Base-by-base conservation (phyloP, 2,113 vertebrate genomes). In the Periophthalmus modestus region DNA sequence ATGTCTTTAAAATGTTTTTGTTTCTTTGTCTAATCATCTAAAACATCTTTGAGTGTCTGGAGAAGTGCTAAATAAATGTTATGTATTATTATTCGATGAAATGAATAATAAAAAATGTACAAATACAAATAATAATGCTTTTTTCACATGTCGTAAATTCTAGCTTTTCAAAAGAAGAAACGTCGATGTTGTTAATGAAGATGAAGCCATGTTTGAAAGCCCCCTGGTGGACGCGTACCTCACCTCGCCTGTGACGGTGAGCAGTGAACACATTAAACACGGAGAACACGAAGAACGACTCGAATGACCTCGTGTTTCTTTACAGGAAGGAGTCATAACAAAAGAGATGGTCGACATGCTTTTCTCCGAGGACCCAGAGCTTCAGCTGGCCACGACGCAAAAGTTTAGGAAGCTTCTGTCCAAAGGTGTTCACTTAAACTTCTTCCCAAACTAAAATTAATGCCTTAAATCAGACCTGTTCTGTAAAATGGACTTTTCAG, bases 131-230 rank as follows among this genome's bases (percentile, higher is more conserved):
- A n/a, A n/a, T n/a, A n/a, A n/a, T n/a, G n/a, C n/a, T n/a, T n/a
- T n/a, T n/a, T n/a, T 28, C 3, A 28, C 28, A 28, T 28, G 28
- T 61, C 5, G 3, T 5, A n/a, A n/a, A 68, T 85, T 52, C 0
- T 89, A 99, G 97, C 96, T 99, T 81, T 99, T 98, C 89, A 99
- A 99, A 87, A 94, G 97, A 72, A 96, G 98, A 92, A 99, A 99
- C 18, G 98, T 99, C 85, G 97, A 99, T 66, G 0, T 97, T 78
- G 93, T 97, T 73, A 95, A 91, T 83, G 97, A 99, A 83, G 98
- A 98, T 74, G 93, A 94, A 0, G 93, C 95, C 83, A 95, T 97
- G 95, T 95, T 96, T 12, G 97, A 98, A 74, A 97, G 92, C 80
- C 95, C 95, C 36, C 93, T 97, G 52, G 95, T 95, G 91, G 97